Percentiles rank a stretch among this genome's conserved stretches.
phyloP scores from a whole-genome alignment of 2,113 vertebrate genomes.

The Anolis carolinensis region DNA sequence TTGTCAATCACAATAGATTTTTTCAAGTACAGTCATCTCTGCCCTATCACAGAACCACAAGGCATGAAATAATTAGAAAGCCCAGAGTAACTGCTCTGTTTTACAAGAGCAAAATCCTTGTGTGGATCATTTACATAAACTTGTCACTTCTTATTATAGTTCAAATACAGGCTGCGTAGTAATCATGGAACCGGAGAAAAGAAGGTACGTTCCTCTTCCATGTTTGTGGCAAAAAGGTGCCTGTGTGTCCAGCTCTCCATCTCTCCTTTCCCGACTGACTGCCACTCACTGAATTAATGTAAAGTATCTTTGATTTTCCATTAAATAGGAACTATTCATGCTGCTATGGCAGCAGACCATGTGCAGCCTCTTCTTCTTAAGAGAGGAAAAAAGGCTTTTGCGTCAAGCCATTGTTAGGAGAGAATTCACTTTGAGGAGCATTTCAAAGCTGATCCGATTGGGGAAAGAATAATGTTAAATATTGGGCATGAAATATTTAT shows the following conservation, averaged over 20 bases:
- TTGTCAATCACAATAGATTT: constrained; percentile 83
- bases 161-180: constrained; percentile 70
- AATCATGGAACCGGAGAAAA: constrained; percentile 66
- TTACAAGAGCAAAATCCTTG: constrained; percentile 83
- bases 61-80: constrained; percentile 90
- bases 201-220: constrained; percentile 65
- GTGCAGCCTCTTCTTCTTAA: constrained; percentile 76
- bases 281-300: constrained; percentile 66
- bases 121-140: constrained; percentile 85
- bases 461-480: constrained; percentile 81
- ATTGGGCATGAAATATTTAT: constrained; percentile 89
- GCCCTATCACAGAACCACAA: constrained; percentile 83
- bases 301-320: constrained; percentile 79
- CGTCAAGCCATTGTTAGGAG: constrained; percentile 83
- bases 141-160: constrained; percentile 82
- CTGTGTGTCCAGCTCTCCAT: constrained; percentile 69
- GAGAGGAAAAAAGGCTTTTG: constrained; percentile 74
- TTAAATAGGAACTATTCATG: constrained; percentile 77
- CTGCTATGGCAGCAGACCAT: constrained; percentile 82
- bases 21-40: constrained; percentile 79
- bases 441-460: constrained; percentile 82
- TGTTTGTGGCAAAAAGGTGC: constrained; percentile 64
- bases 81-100: constrained; percentile 85
- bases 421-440: constrained; percentile 79
- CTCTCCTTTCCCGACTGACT: constrained; percentile 25